Base-by-base conservation (phyloP, 2,888 invertebrate genomes). In the Sarcophaga caerulescens region DNA sequence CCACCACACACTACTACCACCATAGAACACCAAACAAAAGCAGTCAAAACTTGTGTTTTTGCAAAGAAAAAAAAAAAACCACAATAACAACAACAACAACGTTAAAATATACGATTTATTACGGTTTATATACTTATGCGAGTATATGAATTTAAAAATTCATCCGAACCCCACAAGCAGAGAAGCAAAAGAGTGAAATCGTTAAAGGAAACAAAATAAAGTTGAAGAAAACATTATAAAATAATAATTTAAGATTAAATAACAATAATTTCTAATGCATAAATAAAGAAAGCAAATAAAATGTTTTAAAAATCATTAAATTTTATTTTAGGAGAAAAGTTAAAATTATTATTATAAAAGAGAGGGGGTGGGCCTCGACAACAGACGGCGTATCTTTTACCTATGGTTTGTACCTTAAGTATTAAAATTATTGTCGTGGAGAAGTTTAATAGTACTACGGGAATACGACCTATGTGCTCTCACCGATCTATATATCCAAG, bases 21-120 rank as follows among this genome's bases (percentile, higher is more conserved):
- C 2, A 57, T 5, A 14, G 0, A 57, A 14, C 76, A 62, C 25
- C 17, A 77, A 84, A 8, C 62, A 45, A 23, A n/a, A 73, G 70
- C 68, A 68, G 71, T 77, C 45, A 74, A 81, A 81, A 73, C 69
- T 79, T 79, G 63, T 75, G 47, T 79, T 35, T 35, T 65, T 57
- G 52, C 44, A 68, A 59, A 78, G 73, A 66, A 21, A 25, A 21
- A 35, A 21, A 35, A 12, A 73, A 57, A 66, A 14, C 17, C n/a
- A 44, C 2, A 69, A 10, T 35, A 35, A 35, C 35, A 35, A 10
- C 35, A 35, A 10, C 35, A 35, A 35, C 8, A 44, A n/a, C 25
- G n/a, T 11, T 47, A n/a, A n/a, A 71, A 23, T 62, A 23, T n/a
- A 19, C n/a, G 73, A 73, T 73, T 62, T 71, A 71, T 11, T 45